These are phyloP conservation scores for Synanthedon tipuliformis DNA, from an alignment of 2,888 invertebrate genomes.

Conservation along the genomic window DNA sequence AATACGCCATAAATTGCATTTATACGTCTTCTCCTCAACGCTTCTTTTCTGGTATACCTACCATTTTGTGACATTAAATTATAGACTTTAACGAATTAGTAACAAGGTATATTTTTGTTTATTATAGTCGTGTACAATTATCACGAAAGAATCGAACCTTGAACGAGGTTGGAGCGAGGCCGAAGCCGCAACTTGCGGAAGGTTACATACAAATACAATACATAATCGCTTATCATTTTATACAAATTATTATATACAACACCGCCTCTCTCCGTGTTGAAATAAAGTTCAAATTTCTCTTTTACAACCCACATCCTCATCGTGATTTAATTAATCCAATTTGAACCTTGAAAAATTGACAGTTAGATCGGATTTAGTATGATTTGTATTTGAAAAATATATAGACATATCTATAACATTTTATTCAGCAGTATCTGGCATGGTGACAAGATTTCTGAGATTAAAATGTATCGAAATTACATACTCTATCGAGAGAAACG, in stretches of 20 bases:
- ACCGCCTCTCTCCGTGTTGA: neutral
- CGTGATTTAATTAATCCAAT: neutral
- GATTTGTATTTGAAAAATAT: too few relatives aligned
- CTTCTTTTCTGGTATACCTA: neutral
- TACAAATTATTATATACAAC: neutral
- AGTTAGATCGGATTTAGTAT: neutral
- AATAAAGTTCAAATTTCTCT: neutral
- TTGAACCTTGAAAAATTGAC: neutral
- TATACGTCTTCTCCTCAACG: neutral
- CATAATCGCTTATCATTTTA: slow-evolving; percentile 5
- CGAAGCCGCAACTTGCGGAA: slow-evolving; percentile 33
- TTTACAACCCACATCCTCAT: too few relatives aligned
- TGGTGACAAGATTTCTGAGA: slow-evolving; percentile 13
- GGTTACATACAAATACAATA: slow-evolving; percentile 26
- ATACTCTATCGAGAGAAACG: too few relatives aligned
- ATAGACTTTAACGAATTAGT: neutral
- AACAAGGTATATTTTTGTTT: slow-evolving; percentile 1
- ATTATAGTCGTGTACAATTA: neutral
- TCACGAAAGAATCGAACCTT: slow-evolving; percentile 36
- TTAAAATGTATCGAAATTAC: too few relatives aligned
- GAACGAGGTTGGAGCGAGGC: slow-evolving; percentile 56
- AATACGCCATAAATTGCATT: neutral
- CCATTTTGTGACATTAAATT: neutral
- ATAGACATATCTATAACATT: too few relatives aligned
- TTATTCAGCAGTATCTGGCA: slow-evolving; percentile 8